phyloP scores from a whole-genome alignment of 2,888 invertebrate genomes.

The Tipula helvola region DNA sequence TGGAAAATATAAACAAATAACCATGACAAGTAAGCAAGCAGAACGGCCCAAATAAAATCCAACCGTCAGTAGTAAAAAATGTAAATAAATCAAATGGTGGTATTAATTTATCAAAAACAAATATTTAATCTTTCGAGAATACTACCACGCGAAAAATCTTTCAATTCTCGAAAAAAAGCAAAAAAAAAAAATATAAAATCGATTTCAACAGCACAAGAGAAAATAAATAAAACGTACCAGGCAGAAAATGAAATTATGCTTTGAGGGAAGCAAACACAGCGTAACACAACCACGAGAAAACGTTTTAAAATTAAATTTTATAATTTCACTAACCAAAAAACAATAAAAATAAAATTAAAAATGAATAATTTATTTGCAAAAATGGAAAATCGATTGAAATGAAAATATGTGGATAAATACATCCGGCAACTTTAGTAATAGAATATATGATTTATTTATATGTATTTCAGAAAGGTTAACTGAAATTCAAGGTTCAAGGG shows the following conservation, averaged over 20 bases:
- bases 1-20: background rate
- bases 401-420: background rate
- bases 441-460: too few relatives aligned
- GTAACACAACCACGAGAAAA: background rate
- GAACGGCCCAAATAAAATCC: background rate
- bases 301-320: background rate
- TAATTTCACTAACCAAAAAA: background rate
- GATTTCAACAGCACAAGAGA: background rate
- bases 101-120: background rate
- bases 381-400: background rate
- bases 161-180: background rate
- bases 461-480: too few relatives aligned
- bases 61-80: background rate
- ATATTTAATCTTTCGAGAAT: background rate
- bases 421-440: too few relatives aligned
- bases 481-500: too few relatives aligned
- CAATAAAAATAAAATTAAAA: background rate
- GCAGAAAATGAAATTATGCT: background rate
- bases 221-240: background rate
- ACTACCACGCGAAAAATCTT: background rate
- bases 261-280: background rate
- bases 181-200: background rate
- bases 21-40: background rate
- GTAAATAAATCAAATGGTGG: background rate
- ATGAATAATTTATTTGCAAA: background rate